phyloP scores from a whole-genome alignment of 1,140 invertebrate species.

The Aphelenchoides besseyi region DNA sequence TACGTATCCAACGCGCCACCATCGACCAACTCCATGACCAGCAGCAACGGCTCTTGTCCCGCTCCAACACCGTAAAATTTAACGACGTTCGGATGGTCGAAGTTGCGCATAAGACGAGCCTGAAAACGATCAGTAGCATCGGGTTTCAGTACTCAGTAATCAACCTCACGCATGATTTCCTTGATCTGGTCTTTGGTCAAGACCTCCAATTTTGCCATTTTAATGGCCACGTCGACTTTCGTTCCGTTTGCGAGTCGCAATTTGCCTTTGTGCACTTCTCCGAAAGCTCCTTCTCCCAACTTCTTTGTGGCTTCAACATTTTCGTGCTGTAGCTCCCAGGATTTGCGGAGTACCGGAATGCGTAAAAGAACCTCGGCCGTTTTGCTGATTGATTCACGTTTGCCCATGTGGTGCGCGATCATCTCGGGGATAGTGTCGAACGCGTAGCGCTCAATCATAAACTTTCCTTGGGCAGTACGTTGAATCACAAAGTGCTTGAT shows the following conservation, averaged over 20 bases:
- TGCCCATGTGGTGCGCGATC: slow-evolving; percentile 29
- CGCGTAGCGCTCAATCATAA: slow-evolving; percentile 2
- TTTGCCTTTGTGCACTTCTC: slow-evolving; percentile 34
- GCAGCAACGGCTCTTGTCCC: slow-evolving; percentile 38
- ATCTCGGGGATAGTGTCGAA: slow-evolving; percentile 21
- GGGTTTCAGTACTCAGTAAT: neutral
- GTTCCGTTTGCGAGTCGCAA: slow-evolving; percentile 20
- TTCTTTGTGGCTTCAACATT: slow-evolving; percentile 37
- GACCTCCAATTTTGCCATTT: slow-evolving; percentile 36
- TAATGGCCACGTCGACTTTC: slow-evolving; percentile 30
- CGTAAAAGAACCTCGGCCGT: slow-evolving; percentile 13
- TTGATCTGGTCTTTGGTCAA: slow-evolving; percentile 34
- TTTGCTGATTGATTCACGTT: slow-evolving; percentile 20
- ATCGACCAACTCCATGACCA: slow-evolving; percentile 48
- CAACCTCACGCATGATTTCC: slow-evolving; percentile 26
- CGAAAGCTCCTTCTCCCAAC: slow-evolving; percentile 43
- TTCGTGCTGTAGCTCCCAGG: slow-evolving; percentile 36
- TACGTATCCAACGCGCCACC: slow-evolving; percentile 40
- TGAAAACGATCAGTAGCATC: neutral
- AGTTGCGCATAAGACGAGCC: slow-evolving; percentile 29
- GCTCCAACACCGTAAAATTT: slow-evolving; percentile 46
- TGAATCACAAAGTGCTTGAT: slow-evolving; percentile 31
- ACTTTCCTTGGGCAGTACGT: neutral
- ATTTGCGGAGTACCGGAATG: slow-evolving; percentile 28
- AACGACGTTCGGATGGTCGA: slow-evolving; percentile 34